phyloP scores from a whole-genome alignment of 2,113 vertebrate species.

The Barnardius zonarius region DNA sequence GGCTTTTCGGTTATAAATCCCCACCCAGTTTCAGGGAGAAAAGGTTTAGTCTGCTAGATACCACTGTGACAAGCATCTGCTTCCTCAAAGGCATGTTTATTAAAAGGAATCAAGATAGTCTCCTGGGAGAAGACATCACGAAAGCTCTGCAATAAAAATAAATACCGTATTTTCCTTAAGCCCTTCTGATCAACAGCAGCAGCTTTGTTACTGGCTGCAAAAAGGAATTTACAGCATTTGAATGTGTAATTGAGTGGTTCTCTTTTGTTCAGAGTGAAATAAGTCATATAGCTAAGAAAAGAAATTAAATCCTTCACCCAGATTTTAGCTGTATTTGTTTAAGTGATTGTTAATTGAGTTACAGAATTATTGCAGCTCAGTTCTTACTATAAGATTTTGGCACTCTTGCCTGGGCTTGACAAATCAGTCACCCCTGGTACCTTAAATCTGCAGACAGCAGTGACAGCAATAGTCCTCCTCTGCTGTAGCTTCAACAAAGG shows the following conservation, averaged over 20 bases:
- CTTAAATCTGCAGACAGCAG: background rate
- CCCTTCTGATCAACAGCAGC: background rate
- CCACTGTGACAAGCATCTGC: conserved; percentile 22
- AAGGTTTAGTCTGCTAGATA: background rate
- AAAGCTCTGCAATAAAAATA: conserved; percentile 15
- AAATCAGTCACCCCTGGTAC: background rate
- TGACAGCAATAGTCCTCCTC: background rate
- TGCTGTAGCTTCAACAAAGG: background rate
- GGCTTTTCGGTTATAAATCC: background rate
- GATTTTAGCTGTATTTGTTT: background rate
- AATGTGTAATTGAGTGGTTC: background rate
- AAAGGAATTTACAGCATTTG: background rate
- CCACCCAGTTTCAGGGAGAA: background rate
- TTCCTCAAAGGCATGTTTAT: conserved; percentile 29
- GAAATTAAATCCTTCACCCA: background rate
- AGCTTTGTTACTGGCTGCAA: background rate
- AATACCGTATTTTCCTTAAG: background rate
- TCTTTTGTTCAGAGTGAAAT: background rate
- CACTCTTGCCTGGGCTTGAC: background rate
- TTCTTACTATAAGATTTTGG: background rate
- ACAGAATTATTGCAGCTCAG: background rate
- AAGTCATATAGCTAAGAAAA: background rate
- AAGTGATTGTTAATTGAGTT: background rate
- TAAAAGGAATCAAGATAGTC: background rate
- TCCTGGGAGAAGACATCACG: background rate